phyloP scores from a whole-genome alignment of 2,888 invertebrate genomes.

The Apamea anceps region DNA sequence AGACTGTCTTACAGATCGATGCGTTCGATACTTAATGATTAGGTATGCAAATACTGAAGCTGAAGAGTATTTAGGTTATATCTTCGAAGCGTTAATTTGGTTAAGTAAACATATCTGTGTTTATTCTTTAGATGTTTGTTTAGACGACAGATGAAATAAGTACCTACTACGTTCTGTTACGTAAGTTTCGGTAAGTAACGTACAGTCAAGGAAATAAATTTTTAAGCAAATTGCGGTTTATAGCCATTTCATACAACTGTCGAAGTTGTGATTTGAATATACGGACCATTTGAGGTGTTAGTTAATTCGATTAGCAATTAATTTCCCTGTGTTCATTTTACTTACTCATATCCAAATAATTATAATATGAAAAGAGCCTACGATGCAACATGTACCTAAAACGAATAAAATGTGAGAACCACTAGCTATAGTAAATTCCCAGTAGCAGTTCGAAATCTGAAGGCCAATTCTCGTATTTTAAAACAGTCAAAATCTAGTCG shows the following conservation, averaged over 20 bases:
- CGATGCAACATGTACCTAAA: neutral
- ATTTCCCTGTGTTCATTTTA: neutral
- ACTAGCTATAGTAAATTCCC: neutral
- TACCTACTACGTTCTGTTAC: neutral
- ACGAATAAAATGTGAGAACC: neutral
- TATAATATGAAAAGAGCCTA: neutral
- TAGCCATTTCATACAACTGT: neutral
- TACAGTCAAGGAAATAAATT: too few relatives aligned
- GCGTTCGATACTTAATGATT: slow-evolving; percentile 78
- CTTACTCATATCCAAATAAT: neutral
- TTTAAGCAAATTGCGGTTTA: neutral
- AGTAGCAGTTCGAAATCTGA: neutral
- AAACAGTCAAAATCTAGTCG: too few relatives aligned
- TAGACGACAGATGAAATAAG: slow-evolving; percentile 6
- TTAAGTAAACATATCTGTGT: slow-evolving; percentile 34
- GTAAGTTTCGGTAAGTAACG: neutral
- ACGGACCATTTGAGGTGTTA: neutral
- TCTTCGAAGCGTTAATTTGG: slow-evolving; percentile 71
- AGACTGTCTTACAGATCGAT: slow-evolving; percentile 58
- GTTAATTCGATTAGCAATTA: neutral
- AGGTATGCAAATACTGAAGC: slow-evolving; percentile 78
- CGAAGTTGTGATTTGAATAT: neutral
- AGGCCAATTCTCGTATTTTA: too few relatives aligned
- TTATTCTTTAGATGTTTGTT: slow-evolving; percentile 34
- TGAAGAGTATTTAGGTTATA: slow-evolving; percentile 75